Conservation (phyloP, 2,797 vertebrate species). For the Fistularia tabacaria region DNA sequence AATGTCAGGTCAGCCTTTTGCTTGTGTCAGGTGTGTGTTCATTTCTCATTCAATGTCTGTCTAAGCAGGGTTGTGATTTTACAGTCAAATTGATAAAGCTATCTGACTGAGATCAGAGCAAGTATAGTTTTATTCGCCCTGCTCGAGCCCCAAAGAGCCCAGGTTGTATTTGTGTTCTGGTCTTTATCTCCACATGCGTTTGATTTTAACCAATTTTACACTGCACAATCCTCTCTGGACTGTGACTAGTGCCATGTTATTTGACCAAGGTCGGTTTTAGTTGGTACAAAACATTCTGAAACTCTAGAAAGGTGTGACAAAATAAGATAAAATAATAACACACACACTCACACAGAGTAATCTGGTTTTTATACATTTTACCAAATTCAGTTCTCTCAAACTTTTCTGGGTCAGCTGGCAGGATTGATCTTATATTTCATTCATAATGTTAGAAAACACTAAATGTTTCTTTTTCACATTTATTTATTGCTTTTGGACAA, state of each 20-base stretch:
- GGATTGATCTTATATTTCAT: too few species aligned
- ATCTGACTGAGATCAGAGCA: conserved; percentile 2
- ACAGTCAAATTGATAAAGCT: conserved; percentile 33
- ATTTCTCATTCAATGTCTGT: conserved; percentile 30
- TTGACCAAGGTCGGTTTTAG: background rate
- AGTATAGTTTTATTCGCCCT: conserved; percentile 8
- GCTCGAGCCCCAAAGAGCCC: conserved; percentile 5
- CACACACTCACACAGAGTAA: background rate
- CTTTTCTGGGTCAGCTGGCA: too few species aligned
- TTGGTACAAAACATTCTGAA: too few species aligned
- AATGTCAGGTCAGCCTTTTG: conserved; percentile 38
- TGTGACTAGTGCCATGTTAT: conserved; percentile 50
- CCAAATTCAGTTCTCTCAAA: too few species aligned
- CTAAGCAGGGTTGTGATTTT: conserved; percentile 16
- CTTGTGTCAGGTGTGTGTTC: conserved; percentile 17
- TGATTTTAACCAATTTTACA: conserved; percentile 64
- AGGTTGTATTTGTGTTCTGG: background rate
- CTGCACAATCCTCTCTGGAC: conserved; percentile 32
- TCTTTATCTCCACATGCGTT: conserved; percentile 25
- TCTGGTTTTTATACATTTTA: background rate
- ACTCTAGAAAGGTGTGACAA: too few species aligned
- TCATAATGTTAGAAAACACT: too few species aligned
- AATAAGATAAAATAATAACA: too few species aligned
- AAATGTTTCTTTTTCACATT: too few species aligned
- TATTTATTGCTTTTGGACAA: too few species aligned